Conservation (phyloP, 2,888 invertebrate species). For the Hydroisotoma schaefferi region DNA sequence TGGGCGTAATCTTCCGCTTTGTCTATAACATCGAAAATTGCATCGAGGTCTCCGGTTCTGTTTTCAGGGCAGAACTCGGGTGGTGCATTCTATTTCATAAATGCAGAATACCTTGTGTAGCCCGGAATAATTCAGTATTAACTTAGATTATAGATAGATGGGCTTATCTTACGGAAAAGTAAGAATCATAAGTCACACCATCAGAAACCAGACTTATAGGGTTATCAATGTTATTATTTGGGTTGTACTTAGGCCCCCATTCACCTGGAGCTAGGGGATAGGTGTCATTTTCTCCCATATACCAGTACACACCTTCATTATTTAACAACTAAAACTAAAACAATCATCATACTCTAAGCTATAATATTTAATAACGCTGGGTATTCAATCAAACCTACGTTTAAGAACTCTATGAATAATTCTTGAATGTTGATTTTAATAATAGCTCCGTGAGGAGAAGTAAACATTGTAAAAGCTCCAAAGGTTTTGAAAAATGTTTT, state of each 20-base stretch:
- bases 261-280: too few relatives aligned
- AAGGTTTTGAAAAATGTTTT: too few relatives aligned
- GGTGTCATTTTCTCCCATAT: too few relatives aligned
- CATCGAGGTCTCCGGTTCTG: conserved; percentile 78
- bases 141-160: background rate
- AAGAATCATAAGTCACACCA: conserved; percentile 47
- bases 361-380: too few relatives aligned
- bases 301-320: too few relatives aligned
- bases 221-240: conserved; percentile 57
- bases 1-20: conserved; percentile 80
- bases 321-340: too few relatives aligned
- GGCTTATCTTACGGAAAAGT: conserved; percentile 42
- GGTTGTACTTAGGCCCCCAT: conserved; percentile 53
- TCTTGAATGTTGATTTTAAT: too few relatives aligned
- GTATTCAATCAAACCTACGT: too few relatives aligned
- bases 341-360: too few relatives aligned
- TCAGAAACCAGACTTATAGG: conserved; percentile 39
- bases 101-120: conserved; percentile 31
- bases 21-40: conserved; percentile 74
- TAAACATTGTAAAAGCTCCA: too few relatives aligned
- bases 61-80: conserved; percentile 75
- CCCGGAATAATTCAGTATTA: background rate
- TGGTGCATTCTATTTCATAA: conserved; percentile 68
- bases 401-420: too few relatives aligned
- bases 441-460: too few relatives aligned